Percentiles rank a stretch among this genome's conserved stretches.
These are phyloP conservation scores for Cyphomyrmex costatus DNA, from an alignment of 1,140 invertebrate genomes.

Conservation along the genomic window DNA sequence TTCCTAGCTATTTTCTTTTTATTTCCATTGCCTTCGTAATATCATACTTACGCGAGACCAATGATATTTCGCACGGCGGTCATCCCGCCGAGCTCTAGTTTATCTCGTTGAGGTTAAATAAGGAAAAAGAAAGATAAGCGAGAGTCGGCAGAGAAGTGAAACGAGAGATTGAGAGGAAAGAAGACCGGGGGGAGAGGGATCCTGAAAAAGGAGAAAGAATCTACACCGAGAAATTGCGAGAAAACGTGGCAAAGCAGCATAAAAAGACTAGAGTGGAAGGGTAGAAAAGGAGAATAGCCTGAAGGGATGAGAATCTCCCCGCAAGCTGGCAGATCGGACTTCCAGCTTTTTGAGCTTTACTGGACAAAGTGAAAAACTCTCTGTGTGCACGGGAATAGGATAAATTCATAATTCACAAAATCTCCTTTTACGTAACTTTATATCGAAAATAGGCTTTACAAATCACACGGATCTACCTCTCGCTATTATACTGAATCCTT, in stretches of 20 bases:
- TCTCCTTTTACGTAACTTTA: not conserved
- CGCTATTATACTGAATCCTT: not conserved
- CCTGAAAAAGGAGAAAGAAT: slow-evolving; percentile 2
- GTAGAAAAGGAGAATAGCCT: not conserved
- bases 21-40: slow-evolving; percentile 37
- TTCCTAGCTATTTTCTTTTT: slow-evolving; percentile 32
- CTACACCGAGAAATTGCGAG: slow-evolving; percentile 22
- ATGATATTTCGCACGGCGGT: slow-evolving; percentile 50
- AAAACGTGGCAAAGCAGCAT: slow-evolving; percentile 25
- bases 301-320: slow-evolving; percentile 10
- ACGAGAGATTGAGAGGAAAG: not conserved
- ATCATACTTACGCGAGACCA: slow-evolving; percentile 38
- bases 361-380: slow-evolving; percentile 23
- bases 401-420: not conserved
- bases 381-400: not conserved
- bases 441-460: not conserved
- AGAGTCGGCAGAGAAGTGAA: not conserved
- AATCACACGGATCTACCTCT: slow-evolving; percentile 5
- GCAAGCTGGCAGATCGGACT: slow-evolving; percentile 8
- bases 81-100: slow-evolving; percentile 22
- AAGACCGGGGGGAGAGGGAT: not conserved
- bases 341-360: not conserved
- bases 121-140: slow-evolving; percentile 30
- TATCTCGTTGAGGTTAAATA: slow-evolving; percentile 56
- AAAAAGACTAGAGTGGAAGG: slow-evolving; percentile 19